Evolutionary conservation across 2,888 invertebrate genomes (phyloP).

Genomic region (Bugula neritina): DNA sequence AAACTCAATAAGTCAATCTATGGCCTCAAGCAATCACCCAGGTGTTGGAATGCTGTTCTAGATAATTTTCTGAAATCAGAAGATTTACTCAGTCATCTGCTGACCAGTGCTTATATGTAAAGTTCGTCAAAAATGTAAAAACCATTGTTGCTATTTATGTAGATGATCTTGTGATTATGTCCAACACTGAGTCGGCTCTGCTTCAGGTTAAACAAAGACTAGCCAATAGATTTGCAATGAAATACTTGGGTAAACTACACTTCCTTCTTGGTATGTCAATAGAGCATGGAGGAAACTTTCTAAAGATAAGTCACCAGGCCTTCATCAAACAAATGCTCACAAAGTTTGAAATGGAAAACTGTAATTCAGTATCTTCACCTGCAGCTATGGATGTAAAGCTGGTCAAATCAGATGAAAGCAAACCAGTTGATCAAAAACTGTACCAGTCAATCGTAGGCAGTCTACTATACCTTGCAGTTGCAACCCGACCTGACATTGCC

Average conservation of each 20-base stretch:
- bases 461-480: constrained; percentile 31
- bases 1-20: constrained; percentile 33
- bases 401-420: constrained; percentile 10
- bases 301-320: constrained; percentile 14
- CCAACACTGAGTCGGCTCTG: constrained; percentile 28
- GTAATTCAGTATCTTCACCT: constrained; percentile 31
- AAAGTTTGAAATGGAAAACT: constrained; percentile 27
- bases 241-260: constrained; percentile 29
- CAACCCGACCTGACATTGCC: constrained; percentile 33
- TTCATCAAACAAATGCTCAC: constrained; percentile 29
- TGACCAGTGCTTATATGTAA: constrained; percentile 30
- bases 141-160: constrained; percentile 31
- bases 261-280: constrained; percentile 28
- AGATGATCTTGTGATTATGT: constrained; percentile 29
- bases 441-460: constrained; percentile 31
- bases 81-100: constrained; percentile 28
- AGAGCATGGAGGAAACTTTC: not conserved
- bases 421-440: constrained; percentile 23
- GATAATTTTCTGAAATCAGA: constrained; percentile 28
- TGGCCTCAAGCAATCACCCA: constrained; percentile 31
- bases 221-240: constrained; percentile 29
- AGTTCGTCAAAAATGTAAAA: not conserved
- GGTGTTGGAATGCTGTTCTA: constrained; percentile 33
- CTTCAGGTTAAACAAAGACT: not conserved
- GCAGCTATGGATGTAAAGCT: constrained; percentile 27